Evolutionary conservation across 1,140 invertebrate species (phyloP).

Genomic region (Metopolophium dirhodum): DNA sequence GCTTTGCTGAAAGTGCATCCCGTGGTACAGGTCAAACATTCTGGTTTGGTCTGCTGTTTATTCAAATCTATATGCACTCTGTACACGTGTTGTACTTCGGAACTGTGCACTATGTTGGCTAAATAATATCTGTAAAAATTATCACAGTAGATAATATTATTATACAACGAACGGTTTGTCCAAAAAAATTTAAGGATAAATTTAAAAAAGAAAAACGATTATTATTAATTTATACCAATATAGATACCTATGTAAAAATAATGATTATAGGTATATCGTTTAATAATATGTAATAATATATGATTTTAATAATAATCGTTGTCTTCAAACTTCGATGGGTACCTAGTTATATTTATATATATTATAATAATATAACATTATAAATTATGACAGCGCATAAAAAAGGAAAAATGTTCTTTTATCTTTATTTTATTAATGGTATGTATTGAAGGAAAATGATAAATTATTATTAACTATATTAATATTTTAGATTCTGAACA

Average conservation of each 20-base stretch:
- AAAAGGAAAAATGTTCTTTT: not conserved
- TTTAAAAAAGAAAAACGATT: not conserved
- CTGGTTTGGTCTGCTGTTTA: conserved; percentile 55
- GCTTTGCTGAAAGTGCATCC: conserved; percentile 72
- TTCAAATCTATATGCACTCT: not conserved
- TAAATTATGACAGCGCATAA: not conserved
- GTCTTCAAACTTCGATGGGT: not conserved
- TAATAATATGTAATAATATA: not conserved
- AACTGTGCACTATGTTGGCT: conserved; percentile 67
- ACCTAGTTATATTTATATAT: too few relatives aligned
- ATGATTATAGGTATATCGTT: not conserved
- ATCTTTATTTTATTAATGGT: too few relatives aligned
- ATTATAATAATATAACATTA: not conserved
- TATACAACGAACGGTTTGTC: not conserved
- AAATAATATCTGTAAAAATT: conserved; percentile 72
- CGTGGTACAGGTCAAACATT: conserved; percentile 64
- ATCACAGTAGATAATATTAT: not conserved
- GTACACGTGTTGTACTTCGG: conserved; percentile 58
- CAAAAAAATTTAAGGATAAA: not conserved
- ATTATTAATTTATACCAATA: not conserved
- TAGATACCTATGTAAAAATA: not conserved
- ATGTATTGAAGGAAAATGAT: too few relatives aligned
- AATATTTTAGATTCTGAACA: too few relatives aligned
- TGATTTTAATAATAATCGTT: not conserved
- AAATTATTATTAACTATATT: too few relatives aligned